Conservation (phyloP, 1,140 invertebrate species). For the Drosophila orosa region DNA sequence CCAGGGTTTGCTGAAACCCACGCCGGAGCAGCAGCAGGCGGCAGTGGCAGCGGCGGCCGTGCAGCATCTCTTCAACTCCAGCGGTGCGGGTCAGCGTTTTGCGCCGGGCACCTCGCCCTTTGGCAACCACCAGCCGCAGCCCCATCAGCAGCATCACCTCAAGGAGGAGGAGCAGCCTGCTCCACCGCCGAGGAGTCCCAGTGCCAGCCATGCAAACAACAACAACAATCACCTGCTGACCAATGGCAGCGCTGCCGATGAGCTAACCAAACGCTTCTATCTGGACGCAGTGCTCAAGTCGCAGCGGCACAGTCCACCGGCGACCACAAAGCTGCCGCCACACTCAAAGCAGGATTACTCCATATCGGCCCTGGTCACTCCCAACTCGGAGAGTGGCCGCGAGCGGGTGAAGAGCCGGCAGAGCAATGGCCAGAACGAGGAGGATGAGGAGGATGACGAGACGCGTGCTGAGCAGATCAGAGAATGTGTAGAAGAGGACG, state of each 20-base stretch:
- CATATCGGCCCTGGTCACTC: conserved; percentile 77
- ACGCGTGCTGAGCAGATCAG: conserved; percentile 10
- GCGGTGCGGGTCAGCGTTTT: conserved; percentile 68
- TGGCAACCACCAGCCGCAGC: conserved; percentile 21
- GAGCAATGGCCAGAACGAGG: conserved; percentile 62
- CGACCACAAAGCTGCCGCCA: conserved; percentile 65
- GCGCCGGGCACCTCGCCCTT: conserved; percentile 52
- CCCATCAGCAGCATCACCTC: background rate
- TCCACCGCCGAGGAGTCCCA: conserved; percentile 42
- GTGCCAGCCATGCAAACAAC: conserved; percentile 60
- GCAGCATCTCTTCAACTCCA: conserved; percentile 76
- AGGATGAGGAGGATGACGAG: conserved; percentile 43
- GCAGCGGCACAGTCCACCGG: conserved; percentile 84
- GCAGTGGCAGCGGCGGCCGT: conserved; percentile 77
- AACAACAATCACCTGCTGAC: conserved; percentile 72
- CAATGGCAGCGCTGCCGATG: conserved; percentile 84
- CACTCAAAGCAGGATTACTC: conserved; percentile 76
- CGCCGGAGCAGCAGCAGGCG: conserved; percentile 71
- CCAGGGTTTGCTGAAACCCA: conserved; percentile 86
- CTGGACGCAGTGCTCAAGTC: conserved; percentile 90
- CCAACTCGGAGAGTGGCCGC: conserved; percentile 79
- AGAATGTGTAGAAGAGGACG: conserved; percentile 12
- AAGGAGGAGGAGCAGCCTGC: conserved; percentile 45
- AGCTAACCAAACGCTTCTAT: conserved; percentile 88
- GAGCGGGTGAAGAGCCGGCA: conserved; percentile 71